These are phyloP conservation scores for Xenus cinereus DNA, from an alignment of 2,113 vertebrate genomes.

Conservation along the genomic window DNA sequence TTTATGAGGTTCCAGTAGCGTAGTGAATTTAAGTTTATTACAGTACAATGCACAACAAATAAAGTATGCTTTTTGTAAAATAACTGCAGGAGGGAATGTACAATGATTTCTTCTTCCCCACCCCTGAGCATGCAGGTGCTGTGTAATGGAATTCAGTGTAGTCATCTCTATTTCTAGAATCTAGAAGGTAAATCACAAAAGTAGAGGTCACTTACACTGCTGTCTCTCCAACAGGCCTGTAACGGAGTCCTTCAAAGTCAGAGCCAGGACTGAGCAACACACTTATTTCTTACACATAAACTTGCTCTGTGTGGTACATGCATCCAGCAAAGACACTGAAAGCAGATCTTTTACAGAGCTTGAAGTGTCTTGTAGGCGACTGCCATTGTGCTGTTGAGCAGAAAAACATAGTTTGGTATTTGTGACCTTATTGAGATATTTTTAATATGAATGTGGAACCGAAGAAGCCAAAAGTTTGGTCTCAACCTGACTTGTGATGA, in stretches of 20 bases:
- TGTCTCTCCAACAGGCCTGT: too few species aligned
- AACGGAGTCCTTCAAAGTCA: neutral
- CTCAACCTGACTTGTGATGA: neutral
- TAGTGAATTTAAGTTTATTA: neutral
- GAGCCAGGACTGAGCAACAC: neutral
- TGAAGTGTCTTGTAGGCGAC: neutral
- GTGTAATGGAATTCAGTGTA: neutral
- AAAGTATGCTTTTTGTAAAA: neutral
- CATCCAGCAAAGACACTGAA: neutral
- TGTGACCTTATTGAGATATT: neutral
- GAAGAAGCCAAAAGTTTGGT: neutral
- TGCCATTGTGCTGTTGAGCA: neutral
- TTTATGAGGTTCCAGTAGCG: neutral
- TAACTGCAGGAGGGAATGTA: neutral
- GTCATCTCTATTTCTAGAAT: neutral
- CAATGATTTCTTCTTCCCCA: neutral
- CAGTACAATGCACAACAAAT: neutral
- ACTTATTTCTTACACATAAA: neutral
- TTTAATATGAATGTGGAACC: neutral
- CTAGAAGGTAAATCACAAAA: neutral
- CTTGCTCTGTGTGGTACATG: rapidly evolving
- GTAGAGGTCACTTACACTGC: neutral
- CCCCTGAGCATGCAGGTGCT: neutral
- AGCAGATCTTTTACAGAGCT: neutral
- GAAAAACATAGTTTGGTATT: neutral